A percentile compares a stretch with the other conserved stretches of the same genome.
Evolutionary conservation across 2,888 invertebrate species (phyloP).

Genomic region (Drosophila differens): DNA sequence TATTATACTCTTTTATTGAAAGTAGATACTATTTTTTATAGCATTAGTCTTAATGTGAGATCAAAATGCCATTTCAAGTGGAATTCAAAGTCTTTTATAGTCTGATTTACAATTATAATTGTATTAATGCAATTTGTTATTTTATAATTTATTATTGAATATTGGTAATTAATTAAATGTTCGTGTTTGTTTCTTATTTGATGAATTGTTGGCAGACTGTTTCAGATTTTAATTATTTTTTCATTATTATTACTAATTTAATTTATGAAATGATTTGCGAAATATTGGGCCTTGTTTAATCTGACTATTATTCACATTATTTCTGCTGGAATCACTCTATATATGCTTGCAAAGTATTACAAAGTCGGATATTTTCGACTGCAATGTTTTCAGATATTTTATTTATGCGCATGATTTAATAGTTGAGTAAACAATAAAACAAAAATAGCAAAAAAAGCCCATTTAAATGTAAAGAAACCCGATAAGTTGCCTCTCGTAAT

Average conservation of each 20-base stretch:
- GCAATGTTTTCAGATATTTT: neutral
- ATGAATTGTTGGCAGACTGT: neutral
- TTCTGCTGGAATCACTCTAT: neutral
- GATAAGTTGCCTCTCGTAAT: slow-evolving; percentile 36
- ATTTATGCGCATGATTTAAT: slow-evolving; percentile 65
- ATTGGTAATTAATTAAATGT: neutral
- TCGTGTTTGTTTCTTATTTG: too few species aligned
- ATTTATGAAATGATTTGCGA: neutral
- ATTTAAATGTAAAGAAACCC: slow-evolving; percentile 25
- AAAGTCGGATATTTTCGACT: too few species aligned
- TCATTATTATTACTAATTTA: neutral
- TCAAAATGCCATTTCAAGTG: neutral
- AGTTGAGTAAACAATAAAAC: slow-evolving; percentile 7
- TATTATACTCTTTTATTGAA: neutral
- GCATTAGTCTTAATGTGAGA: neutral
- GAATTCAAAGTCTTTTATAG: neutral
- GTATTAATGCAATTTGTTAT: neutral
- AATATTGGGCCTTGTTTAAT: neutral
- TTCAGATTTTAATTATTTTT: neutral
- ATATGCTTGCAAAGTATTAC: neutral
- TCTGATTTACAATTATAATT: neutral
- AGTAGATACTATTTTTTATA: too few species aligned
- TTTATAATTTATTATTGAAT: neutral
- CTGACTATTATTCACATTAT: accelerated
- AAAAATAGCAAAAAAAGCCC: neutral